These are phyloP conservation scores for Talpa occidentalis DNA, from an alignment of 2,113 vertebrate species.

Conservation along the genomic window DNA sequence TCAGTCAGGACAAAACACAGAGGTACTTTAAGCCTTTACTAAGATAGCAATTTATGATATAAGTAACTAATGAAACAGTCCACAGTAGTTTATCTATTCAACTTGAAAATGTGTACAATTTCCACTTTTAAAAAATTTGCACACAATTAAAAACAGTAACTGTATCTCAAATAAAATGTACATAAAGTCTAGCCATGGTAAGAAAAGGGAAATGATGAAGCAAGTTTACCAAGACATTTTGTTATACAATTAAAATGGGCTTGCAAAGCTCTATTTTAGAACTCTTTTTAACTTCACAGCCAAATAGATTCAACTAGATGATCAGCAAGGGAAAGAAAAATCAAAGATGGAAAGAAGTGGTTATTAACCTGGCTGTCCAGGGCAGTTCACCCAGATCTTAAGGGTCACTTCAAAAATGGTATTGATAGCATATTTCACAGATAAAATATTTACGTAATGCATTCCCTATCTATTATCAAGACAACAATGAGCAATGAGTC, in stretches of 20 bases:
- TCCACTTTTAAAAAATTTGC: slow-evolving; percentile 54
- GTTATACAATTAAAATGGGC: not conserved
- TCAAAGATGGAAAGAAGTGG: not conserved
- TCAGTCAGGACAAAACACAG: not conserved
- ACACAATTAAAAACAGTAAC: slow-evolving; percentile 56
- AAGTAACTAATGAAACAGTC: slow-evolving; percentile 19
- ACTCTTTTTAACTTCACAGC: not conserved
- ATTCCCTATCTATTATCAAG: not conserved
- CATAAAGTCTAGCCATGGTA: not conserved
- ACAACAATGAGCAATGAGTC: not conserved
- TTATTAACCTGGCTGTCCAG: not conserved
- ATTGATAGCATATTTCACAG: not conserved
- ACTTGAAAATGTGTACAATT: slow-evolving; percentile 31
- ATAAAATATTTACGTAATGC: not conserved
- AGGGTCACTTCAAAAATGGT: not conserved
- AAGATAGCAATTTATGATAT: slow-evolving; percentile 6
- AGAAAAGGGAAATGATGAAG: not conserved
- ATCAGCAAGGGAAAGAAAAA: too few species aligned
- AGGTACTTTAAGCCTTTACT: not conserved
- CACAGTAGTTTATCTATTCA: slow-evolving; percentile 46
- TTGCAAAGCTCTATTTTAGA: not conserved
- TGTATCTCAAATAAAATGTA: not conserved
- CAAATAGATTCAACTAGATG: not conserved
- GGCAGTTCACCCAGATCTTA: not conserved
- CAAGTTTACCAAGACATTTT: not conserved